Percentiles rank a stretch among this genome's conserved stretches.
These are phyloP conservation scores for Gasterosteus nipponicus DNA, from an alignment of 2,113 vertebrate species.

Conservation along the genomic window DNA sequence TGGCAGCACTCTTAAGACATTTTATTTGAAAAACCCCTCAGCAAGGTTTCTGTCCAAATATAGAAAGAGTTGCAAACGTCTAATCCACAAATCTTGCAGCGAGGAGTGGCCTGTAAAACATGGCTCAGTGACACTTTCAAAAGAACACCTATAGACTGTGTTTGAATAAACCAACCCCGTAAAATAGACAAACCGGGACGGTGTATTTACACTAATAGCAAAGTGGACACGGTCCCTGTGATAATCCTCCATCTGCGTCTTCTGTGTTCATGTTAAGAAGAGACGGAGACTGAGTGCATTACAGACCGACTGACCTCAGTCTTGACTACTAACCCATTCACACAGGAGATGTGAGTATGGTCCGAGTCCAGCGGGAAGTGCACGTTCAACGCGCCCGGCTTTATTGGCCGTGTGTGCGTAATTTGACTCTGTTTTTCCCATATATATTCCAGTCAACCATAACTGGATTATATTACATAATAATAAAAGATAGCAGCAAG, in stretches of 20 bases:
- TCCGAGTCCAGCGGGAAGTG: neutral
- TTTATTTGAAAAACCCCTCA: neutral
- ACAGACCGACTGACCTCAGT: slow-evolving; percentile 63
- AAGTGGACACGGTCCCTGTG: slow-evolving; percentile 1
- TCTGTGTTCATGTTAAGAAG: slow-evolving; percentile 48
- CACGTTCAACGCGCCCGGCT: neutral
- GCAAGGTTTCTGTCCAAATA: neutral
- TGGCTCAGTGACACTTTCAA: neutral
- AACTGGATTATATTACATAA: neutral
- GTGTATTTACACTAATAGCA: neutral
- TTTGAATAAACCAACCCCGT: neutral
- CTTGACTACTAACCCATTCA: slow-evolving; percentile 40
- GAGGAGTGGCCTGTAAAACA: neutral
- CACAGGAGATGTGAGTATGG: slow-evolving; percentile 25
- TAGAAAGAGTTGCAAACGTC: neutral
- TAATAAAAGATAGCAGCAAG: neutral
- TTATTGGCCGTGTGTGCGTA: no score
- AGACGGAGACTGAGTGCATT: slow-evolving; percentile 33
- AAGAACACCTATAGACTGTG: neutral
- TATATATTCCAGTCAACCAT: neutral
- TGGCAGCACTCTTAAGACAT: neutral
- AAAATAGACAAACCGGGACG: slow-evolving; percentile 17
- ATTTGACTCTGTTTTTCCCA: no score
- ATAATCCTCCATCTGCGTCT: slow-evolving; percentile 25
- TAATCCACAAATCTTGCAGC: neutral